phyloP scores from a whole-genome alignment of 2,888 invertebrate species.

The Drosophila mulleri region DNA sequence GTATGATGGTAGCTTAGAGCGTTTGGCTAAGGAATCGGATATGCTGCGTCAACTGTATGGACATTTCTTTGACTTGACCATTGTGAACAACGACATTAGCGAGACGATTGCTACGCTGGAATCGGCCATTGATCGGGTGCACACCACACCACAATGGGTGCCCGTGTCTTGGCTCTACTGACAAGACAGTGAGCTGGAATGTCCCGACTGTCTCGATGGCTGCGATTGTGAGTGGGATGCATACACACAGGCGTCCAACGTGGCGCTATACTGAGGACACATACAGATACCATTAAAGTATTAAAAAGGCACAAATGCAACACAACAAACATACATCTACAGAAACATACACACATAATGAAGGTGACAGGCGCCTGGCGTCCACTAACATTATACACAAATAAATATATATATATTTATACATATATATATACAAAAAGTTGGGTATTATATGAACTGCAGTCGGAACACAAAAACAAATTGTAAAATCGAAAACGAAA shows the following conservation, averaged over 20 bases:
- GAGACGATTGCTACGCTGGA: slow-evolving; percentile 98
- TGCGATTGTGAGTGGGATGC: slow-evolving; percentile 85
- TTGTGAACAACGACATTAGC: slow-evolving; percentile 99
- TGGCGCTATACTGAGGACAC: slow-evolving; percentile 73
- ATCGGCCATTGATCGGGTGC: slow-evolving; percentile 94
- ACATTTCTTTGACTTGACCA: slow-evolving; percentile 98
- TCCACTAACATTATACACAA: slow-evolving; percentile 23
- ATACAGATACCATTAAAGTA: slow-evolving; percentile 64
- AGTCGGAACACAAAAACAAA: slow-evolving; percentile 71
- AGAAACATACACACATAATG: slow-evolving; percentile 44
- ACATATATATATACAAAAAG: slow-evolving; percentile 13
- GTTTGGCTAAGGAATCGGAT: slow-evolving; percentile 98
- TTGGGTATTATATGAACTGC: slow-evolving; percentile 75
- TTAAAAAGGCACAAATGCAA: slow-evolving; percentile 71
- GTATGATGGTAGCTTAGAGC: slow-evolving; percentile 99
- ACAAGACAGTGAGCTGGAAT: slow-evolving; percentile 86
- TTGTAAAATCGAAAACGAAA: slow-evolving; percentile 52
- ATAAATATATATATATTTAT: slow-evolving; percentile 3
- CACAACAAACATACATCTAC: slow-evolving; percentile 42
- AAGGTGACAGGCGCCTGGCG: slow-evolving; percentile 60
- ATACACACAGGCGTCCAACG: slow-evolving; percentile 82
- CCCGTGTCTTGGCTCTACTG: slow-evolving; percentile 96
- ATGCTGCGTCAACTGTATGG: slow-evolving; percentile 98
- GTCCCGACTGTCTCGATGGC: slow-evolving; percentile 85
- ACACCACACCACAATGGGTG: slow-evolving; percentile 97